Percentiles rank a stretch among this genome's conserved stretches.
Evolutionary conservation across 1,140 invertebrate species (phyloP).

Genomic region (Drosophila lacteicornis): DNA sequence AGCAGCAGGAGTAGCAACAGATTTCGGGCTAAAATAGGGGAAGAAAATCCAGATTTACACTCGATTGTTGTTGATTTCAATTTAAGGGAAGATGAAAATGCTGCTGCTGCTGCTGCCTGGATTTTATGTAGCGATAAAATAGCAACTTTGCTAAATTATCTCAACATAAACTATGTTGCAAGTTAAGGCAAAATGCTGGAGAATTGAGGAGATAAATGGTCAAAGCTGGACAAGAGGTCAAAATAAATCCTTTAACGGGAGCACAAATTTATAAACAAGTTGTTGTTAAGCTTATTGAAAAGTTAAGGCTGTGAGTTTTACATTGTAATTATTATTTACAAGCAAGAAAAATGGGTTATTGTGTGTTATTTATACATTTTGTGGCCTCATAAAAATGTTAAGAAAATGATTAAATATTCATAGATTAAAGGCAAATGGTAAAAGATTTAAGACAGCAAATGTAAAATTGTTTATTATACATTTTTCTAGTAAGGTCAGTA

Average conservation of each 20-base stretch:
- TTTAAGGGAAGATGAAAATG: neutral
- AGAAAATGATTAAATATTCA: neutral
- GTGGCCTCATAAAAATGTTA: neutral
- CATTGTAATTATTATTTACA: neutral
- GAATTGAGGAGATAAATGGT: constrained; percentile 2
- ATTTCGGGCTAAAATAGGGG: neutral
- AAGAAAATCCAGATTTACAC: constrained; percentile 14
- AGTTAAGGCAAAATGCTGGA: neutral
- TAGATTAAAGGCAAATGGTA: neutral
- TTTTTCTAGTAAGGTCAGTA: too few species aligned
- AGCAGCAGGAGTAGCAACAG: constrained; percentile 20
- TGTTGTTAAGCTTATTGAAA: neutral
- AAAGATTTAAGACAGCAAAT: neutral
- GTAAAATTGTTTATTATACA: too few species aligned
- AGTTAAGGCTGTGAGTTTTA: neutral
- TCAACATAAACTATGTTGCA: constrained; percentile 6
- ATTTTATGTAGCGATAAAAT: constrained; percentile 1
- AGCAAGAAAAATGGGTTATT: neutral
- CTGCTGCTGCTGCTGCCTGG: neutral
- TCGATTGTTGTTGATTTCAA: constrained; percentile 13
- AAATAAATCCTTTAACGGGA: neutral
- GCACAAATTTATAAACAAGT: neutral
- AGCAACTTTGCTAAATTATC: neutral
- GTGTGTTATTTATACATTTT: neutral
- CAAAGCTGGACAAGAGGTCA: neutral